Evolutionary conservation across 1,140 invertebrate species (phyloP), one percentile per base, ranked within the genome.

Genomic region (Amphibalanus amphitrite): DNA sequence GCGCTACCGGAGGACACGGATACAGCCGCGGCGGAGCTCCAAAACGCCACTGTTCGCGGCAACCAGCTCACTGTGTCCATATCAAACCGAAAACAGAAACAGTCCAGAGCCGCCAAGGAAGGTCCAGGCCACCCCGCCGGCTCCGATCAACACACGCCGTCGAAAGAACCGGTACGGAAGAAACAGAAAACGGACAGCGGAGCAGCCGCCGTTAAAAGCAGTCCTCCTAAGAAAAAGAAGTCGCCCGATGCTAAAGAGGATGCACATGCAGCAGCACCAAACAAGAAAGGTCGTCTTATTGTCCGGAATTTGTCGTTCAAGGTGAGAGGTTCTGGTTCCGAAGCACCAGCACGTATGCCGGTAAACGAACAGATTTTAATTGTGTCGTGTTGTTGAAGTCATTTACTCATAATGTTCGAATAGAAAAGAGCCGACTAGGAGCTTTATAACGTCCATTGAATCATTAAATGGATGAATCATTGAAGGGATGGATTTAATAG

Each of bases 311-410:
- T 69, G 69, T 69, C 69, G 13, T 69, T 69, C n/a, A 69, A 69
- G 69, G 69, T 69, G 26, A 15, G 69, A 26, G 29, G 28, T 69
- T 23, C 23, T 4, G 29, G 3, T 59, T 25, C 28, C 69, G 6
- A 69, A 69, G 65, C 8, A 23, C n/a, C 67, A 59, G 68, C 72
- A 15, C 68, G 67, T 70, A 69, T 70, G 23, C 67, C 71, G 40
- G 71, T 73, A 76, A 80, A 74, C 77, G 77, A 69, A 72, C 75
- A 30, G 75, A 75, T 29, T 71, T 40, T 70, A 81, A 82, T n/a
- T n/a, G n/a, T n/a, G n/a, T n/a, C n/a, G n/a, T n/a, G n/a, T n/a
- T n/a, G n/a, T n/a, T n/a, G n/a, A n/a, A n/a, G n/a, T n/a, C n/a
- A n/a, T n/a, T n/a, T n/a, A n/a, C n/a, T n/a, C n/a, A n/a, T n/a